Evolutionary conservation across 2,113 vertebrate genomes (phyloP).

Genomic region (Eurypyga helias): DNA sequence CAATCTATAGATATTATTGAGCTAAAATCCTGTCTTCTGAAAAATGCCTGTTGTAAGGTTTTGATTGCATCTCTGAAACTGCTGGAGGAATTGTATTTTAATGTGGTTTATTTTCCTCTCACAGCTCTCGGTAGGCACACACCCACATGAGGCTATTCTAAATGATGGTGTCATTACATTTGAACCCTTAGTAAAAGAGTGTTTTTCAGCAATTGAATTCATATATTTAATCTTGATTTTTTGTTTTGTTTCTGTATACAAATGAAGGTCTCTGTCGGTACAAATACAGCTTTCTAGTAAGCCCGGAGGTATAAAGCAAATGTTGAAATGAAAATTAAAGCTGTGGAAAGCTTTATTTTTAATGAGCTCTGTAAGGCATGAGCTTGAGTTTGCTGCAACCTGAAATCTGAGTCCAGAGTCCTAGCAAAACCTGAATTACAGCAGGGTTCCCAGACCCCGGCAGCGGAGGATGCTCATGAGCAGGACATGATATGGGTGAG

Average conservation of each 20-base stretch:
- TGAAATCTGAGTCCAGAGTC: background rate
- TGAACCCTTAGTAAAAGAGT: slow-evolving; percentile 45
- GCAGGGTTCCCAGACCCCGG: accelerated
- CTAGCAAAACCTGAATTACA: background rate
- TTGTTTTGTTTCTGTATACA: slow-evolving; percentile 44
- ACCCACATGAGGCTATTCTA: slow-evolving; percentile 53
- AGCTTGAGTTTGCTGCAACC: background rate
- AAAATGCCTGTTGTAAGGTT: slow-evolving; percentile 31
- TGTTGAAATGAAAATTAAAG: slow-evolving; percentile 44
- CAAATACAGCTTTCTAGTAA: slow-evolving; percentile 44
- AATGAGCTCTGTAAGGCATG: background rate
- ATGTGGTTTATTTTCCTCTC: slow-evolving; percentile 54
- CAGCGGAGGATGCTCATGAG: accelerated
- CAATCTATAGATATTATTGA: slow-evolving; percentile 36
- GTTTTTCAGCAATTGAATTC: slow-evolving; percentile 6
- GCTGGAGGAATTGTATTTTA: slow-evolving; percentile 50
- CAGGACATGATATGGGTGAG: accelerated
- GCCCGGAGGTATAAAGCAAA: slow-evolving; percentile 45
- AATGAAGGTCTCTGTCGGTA: slow-evolving; percentile 9
- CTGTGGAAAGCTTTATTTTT: background rate
- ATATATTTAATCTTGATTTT: slow-evolving; percentile 33
- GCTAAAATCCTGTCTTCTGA: slow-evolving; percentile 29
- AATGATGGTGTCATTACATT: slow-evolving; percentile 44
- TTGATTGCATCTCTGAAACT: background rate
- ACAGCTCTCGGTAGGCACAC: background rate